Base-by-base conservation (phyloP, 2,888 invertebrate genomes). In the Cataglyphis rosenhaueri region DNA sequence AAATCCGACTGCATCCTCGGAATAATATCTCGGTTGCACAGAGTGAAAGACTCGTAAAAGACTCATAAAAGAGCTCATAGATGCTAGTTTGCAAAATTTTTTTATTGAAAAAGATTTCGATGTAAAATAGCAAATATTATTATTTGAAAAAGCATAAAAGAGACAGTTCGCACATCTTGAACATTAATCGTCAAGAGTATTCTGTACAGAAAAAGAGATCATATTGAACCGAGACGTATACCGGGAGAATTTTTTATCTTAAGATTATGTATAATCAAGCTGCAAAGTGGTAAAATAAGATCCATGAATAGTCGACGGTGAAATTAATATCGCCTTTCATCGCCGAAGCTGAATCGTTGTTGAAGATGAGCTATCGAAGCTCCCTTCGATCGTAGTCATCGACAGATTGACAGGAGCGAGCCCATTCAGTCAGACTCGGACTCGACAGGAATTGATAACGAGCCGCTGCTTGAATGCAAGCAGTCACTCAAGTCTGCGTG, bases 21-120 rank as follows among this genome's bases (percentile, higher is more conserved):
- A 82, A 68, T 82, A 85, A 68, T 41, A 29, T 2, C 18, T 74
- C 52, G 71, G 65, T 66, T 87, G 88, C 86, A 71, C 84, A 81
- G 83, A 89, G 84, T 84, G 88, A 87, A 86, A 84, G 66, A 85
- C 75, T 84, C 78, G 29, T 9, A 25, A 87, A 86, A 84, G 66
- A 85, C 75, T 84, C 78, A 29, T 9, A 25, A 38, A 38, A 15
- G 25, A 29, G 9, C 35, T 44, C 38, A 38, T 18, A 25, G 25
- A 68, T 44, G 21, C 44, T 29, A n/a, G 12, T 78, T 12, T 18
- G 12, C 41, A 29, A 79, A 15, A 55, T 4, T 21, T 64, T 32
- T 38, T 73, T 48, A 38, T 57, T 15, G 66, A 35, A 8, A 71
- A 78, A 32, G 10, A 48, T 78, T 32, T 32, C 59, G 18, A 71